Conservation (phyloP, 1,140 invertebrate species). For the Araneus ventricosus region DNA sequence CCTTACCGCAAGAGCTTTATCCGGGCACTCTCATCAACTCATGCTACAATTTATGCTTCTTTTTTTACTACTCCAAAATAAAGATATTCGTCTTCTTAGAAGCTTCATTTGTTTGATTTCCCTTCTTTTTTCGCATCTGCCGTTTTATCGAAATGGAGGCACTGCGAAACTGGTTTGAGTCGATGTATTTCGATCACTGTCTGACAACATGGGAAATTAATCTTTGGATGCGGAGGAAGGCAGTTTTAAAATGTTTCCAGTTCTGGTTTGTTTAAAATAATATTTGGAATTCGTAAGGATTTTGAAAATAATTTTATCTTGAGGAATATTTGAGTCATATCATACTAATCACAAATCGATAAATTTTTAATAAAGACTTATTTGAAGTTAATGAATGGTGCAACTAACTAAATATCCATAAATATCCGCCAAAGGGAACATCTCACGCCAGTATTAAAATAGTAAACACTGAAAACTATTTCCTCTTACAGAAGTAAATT, state of each 20-base stretch:
- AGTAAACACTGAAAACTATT: too few relatives aligned
- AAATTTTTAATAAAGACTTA: too few relatives aligned
- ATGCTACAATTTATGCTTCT: slow-evolving; percentile 65
- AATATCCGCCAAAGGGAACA: too few relatives aligned
- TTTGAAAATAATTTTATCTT: too few relatives aligned
- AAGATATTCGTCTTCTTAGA: slow-evolving; percentile 65
- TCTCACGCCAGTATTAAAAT: too few relatives aligned
- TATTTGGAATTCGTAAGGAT: neutral
- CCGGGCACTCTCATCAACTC: slow-evolving; percentile 61
- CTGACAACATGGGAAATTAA: neutral
- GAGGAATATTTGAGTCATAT: too few relatives aligned
- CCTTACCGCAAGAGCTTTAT: slow-evolving; percentile 59
- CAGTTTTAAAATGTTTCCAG: neutral
- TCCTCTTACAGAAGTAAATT: too few relatives aligned
- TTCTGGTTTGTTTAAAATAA: neutral
- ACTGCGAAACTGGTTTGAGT: slow-evolving; percentile 33
- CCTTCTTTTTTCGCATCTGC: slow-evolving; percentile 42
- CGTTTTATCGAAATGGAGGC: neutral
- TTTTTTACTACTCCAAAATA: slow-evolving; percentile 60
- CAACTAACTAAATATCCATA: too few relatives aligned
- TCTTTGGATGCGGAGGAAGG: neutral
- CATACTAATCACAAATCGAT: too few relatives aligned
- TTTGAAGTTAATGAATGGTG: too few relatives aligned
- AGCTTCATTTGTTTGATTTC: slow-evolving; percentile 69
- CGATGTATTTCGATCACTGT: neutral